Evolutionary conservation across 2,113 vertebrate genomes (phyloP).

Genomic region (Thomomys bottae): DNA sequence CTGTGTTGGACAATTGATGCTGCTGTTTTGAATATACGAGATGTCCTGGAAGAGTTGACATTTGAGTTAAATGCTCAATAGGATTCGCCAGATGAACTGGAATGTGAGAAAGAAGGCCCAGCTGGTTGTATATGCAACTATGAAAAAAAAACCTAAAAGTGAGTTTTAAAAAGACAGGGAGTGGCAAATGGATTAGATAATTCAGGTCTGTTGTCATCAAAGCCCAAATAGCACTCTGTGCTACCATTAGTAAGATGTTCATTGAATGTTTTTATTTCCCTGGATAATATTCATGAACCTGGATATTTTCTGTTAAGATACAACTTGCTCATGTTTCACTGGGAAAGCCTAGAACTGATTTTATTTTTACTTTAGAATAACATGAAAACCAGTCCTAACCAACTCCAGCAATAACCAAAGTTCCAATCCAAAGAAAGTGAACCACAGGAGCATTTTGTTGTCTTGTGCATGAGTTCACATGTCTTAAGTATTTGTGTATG

Average conservation of each 20-base stretch:
- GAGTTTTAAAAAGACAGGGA: conserved; percentile 35
- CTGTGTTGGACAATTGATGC: not conserved
- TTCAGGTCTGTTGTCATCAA: conserved; percentile 21
- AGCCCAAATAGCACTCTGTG: not conserved
- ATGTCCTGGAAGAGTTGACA: not conserved
- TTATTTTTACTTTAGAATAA: not conserved
- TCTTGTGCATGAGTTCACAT: not conserved
- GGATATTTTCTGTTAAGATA: not conserved
- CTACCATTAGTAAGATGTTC: not conserved
- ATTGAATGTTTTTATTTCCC: conserved; percentile 28
- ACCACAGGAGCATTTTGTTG: not conserved
- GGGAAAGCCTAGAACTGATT: not conserved
- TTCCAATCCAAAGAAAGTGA: not conserved
- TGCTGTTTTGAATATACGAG: not conserved
- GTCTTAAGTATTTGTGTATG: not conserved
- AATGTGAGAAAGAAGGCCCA: not conserved
- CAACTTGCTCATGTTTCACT: conserved; percentile 24
- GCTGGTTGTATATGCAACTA: not conserved
- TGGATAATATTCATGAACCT: conserved; percentile 8
- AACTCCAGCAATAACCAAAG: not conserved
- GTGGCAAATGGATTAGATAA: not conserved
- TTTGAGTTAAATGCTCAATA: not conserved
- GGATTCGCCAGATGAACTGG: not conserved
- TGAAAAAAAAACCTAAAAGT: conserved; percentile 31
- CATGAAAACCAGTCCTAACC: not conserved